Percentiles rank a stretch among this genome's conserved stretches.
phyloP scores from a whole-genome alignment of 1,140 invertebrate genomes.

The Acromyrmex echinatior region DNA sequence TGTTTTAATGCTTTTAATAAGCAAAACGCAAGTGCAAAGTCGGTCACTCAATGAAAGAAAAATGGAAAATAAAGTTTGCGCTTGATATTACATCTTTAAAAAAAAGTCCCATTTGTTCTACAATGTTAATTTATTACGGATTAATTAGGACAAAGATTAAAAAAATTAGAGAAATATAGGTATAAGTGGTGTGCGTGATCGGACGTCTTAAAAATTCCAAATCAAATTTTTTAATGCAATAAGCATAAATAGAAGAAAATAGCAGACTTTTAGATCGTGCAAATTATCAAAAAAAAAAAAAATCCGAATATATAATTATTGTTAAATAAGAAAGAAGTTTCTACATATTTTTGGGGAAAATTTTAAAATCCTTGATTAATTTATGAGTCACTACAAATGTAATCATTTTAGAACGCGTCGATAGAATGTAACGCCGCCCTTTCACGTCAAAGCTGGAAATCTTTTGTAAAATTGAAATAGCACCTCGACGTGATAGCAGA shows the following conservation, averaged over 20 bases:
- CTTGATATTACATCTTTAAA: neutral
- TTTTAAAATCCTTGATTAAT: neutral
- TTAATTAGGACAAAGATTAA: neutral
- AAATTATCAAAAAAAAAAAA: neutral
- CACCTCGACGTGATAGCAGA: conserved; percentile 49
- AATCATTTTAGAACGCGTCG: conserved; percentile 24
- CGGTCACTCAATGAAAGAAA: conserved; percentile 4
- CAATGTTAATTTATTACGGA: neutral
- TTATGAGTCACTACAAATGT: neutral
- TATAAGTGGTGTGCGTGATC: neutral
- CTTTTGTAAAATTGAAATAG: conserved; percentile 79
- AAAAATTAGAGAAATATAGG: neutral
- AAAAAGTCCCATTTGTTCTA: neutral
- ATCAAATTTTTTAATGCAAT: neutral
- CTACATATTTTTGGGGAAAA: neutral
- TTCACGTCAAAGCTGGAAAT: conserved; percentile 73
- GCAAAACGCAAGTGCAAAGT: conserved; percentile 40
- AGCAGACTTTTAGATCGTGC: neutral
- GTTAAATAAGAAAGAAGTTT: neutral
- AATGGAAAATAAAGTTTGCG: conserved; percentile 15
- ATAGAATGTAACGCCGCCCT: conserved; percentile 51
- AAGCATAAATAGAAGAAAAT: neutral
- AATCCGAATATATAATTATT: neutral
- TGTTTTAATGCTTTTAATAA: conserved; percentile 59
- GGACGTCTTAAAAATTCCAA: neutral